Conservation (phyloP, 2,113 vertebrate genomes). For the Callopanchax toddi region DNA sequence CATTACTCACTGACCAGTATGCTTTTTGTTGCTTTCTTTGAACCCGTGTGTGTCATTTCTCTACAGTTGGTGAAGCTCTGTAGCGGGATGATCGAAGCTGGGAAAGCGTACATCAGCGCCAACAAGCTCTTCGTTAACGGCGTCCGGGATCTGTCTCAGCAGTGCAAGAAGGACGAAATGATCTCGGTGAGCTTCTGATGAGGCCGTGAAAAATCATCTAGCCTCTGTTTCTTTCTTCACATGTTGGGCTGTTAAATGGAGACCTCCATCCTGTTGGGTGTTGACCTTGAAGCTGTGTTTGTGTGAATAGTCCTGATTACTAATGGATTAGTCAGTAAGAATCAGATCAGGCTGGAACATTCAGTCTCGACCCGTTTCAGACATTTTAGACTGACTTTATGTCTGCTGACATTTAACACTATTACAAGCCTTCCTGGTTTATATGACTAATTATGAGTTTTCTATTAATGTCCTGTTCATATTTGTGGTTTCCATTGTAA, state of each 20-base stretch:
- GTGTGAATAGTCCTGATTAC: conserved; percentile 56
- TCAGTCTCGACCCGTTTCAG: conserved; percentile 15
- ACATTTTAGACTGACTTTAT: conserved; percentile 42
- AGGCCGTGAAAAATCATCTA: too few species aligned
- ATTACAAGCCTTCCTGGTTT: conserved; percentile 68
- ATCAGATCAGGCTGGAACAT: conserved; percentile 38
- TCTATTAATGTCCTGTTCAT: conserved; percentile 67
- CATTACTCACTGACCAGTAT: too few species aligned
- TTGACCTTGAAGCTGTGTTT: conserved; percentile 5
- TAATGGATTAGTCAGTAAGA: conserved; percentile 57
- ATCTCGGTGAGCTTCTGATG: conserved; percentile 86
- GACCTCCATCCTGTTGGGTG: conserved; percentile 4
- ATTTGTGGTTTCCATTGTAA: conserved; percentile 73
- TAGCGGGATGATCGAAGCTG: conserved; percentile 94
- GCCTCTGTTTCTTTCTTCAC: too few species aligned
- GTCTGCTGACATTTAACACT: conserved; percentile 59
- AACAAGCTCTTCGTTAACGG: conserved; percentile 96
- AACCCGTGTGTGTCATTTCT: conserved; percentile 3
- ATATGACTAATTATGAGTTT: conserved; percentile 67
- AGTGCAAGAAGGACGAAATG: conserved; percentile 94
- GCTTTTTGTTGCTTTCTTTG: background rate
- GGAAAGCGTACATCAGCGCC: conserved; percentile 90
- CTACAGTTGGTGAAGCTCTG: conserved; percentile 94
- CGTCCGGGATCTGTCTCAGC: conserved; percentile 91
- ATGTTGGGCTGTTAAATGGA: too few species aligned